Percentiles rank a stretch among this genome's conserved stretches.
Evolutionary conservation across 2,797 vertebrate species (phyloP).

Genomic region (Phaenicophaeus curvirostris): DNA sequence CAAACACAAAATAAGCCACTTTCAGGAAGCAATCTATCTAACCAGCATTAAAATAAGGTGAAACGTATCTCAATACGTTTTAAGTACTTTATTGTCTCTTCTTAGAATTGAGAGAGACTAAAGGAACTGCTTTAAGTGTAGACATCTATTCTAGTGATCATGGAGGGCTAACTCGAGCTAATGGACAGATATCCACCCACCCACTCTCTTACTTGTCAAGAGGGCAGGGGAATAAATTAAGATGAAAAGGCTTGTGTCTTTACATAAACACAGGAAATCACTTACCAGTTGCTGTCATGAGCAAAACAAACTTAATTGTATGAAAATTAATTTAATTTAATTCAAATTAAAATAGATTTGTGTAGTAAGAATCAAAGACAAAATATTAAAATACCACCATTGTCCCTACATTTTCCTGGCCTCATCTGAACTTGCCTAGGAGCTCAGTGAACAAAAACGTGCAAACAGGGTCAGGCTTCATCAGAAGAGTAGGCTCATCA

Average conservation of each 20-base stretch:
- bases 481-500: too few species aligned
- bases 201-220: not conserved
- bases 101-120: not conserved
- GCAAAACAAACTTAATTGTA: not conserved
- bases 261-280: not conserved
- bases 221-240: not conserved
- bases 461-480: too few species aligned
- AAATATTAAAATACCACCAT: not conserved
- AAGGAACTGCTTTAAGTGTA: not conserved
- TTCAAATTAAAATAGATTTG: not conserved
- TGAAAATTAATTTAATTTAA: not conserved
- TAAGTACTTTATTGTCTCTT: not conserved
- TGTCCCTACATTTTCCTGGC: not conserved
- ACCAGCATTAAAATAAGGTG: not conserved
- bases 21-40: not conserved
- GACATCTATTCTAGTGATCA: not conserved
- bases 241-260: not conserved
- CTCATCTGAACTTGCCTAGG: not conserved
- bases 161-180: not conserved
- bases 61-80: not conserved
- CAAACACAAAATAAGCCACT: not conserved
- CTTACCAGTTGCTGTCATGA: not conserved
- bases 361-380: not conserved
- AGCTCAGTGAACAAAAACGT: too few species aligned
- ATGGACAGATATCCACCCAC: not conserved